Evolutionary conservation across 2,888 invertebrate species (phyloP), one percentile per base, ranked within the genome.

Genomic region (Pollenia amentaria): DNA sequence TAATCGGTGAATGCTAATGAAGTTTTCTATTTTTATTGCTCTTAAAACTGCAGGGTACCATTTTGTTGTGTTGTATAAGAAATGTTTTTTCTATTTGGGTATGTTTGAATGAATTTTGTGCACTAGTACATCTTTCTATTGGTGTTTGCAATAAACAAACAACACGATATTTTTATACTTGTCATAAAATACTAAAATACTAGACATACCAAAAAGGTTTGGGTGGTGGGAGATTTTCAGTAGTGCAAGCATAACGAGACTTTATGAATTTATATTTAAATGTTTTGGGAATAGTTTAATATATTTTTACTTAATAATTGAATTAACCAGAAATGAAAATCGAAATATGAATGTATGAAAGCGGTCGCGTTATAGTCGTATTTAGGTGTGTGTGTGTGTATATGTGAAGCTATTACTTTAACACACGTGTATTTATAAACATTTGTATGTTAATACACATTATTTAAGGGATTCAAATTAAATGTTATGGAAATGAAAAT

Each of bases 111-210:
- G 29, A 14, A 38, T 62, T n/a, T 9, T 40, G 16, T 53, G 72
- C 60, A 51, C 44, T 60, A 60, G 51, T 65, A 72, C n/a, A 48
- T 78, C 55, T 46, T 84, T 77, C 57, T 55, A 84, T 72, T 77
- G 67, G 51, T 78, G 72, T 78, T 72, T 72, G 72, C 57, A 72
- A 42, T 21, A 67, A 76, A 76, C 57, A 44, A 73, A 69, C 18
- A 21, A 70, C 29, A 55, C 55, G n/a, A 48, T 69, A 60, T 69
- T 42, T 77, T 83, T 70, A 70, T 83, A 57, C 64, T 72, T 70
- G 77, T 65, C 83, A 70, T 64, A 70, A 76, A 70, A 57, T 51
- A 3, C 10, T 42, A 10, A 42, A 40, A 6, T 55, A 18, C n/a
- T 55, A 18, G 12, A 40, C 10, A 16, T 21, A 2, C 21, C 2